Percentiles rank a stretch among this genome's conserved stretches.
Conservation (phyloP, 1,140 invertebrate genomes). For the Aphidius gifuensis region DNA sequence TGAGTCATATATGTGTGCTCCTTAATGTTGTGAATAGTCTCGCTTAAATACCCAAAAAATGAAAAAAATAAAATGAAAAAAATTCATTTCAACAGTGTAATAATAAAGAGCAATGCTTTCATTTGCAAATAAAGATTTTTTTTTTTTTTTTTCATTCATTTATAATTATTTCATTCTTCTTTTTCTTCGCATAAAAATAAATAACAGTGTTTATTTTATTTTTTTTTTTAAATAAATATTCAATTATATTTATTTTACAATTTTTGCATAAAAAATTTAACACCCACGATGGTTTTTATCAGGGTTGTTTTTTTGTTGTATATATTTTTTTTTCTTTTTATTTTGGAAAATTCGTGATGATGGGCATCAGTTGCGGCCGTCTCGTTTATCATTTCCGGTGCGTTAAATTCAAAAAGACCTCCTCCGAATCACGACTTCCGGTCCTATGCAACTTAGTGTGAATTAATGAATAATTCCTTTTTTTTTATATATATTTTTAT, state of each 20-base stretch:
- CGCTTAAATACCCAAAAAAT: constrained; percentile 3
- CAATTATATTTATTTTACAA: too few relatives aligned
- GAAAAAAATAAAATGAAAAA: too few relatives aligned
- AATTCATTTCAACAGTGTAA: too few relatives aligned
- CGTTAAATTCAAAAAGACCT: constrained; percentile 19
- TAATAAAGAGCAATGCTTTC: constrained; percentile 11
- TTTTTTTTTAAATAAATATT: constrained; percentile 4
- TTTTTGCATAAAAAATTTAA: constrained; percentile 29
- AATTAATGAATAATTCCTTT: constrained; percentile 15
- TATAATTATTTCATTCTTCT: constrained; percentile 1
- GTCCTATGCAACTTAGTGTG: constrained; percentile 1
- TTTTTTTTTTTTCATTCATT: not conserved
- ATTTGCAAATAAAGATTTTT: constrained; percentile 1
- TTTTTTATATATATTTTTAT: constrained; percentile 8
- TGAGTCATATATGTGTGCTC: constrained; percentile 1
- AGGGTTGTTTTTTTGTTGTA: too few relatives aligned
- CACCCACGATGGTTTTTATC: constrained; percentile 24
- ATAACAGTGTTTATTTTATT: not conserved
- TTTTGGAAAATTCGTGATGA: too few relatives aligned
- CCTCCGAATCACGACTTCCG: constrained; percentile 25
- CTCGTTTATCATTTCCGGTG: constrained; percentile 21
- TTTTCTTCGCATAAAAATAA: not conserved
- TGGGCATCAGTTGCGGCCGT: constrained; percentile 1
- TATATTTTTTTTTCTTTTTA: too few relatives aligned
- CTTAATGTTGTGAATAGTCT: constrained; percentile 7